Conservation (phyloP, 1,140 invertebrate species). For the Lerema accius region DNA sequence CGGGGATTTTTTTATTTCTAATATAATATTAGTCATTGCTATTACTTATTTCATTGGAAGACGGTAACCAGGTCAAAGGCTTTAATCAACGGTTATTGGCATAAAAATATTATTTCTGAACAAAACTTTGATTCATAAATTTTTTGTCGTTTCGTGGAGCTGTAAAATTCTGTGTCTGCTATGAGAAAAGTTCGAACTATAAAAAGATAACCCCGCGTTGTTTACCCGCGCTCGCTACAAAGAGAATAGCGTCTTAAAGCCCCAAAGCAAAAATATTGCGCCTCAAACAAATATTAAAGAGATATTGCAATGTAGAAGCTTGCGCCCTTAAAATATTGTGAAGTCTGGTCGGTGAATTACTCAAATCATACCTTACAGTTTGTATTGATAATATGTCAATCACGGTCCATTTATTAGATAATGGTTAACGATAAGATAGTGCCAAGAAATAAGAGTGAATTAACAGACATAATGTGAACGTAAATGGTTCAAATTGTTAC, state of each 20-base stretch:
- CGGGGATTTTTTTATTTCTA: too few relatives aligned
- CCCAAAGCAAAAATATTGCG: constrained; percentile 4
- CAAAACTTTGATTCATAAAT: not conserved
- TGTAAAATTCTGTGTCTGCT: not conserved
- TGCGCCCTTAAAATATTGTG: not conserved
- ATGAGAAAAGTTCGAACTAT: constrained; percentile 4
- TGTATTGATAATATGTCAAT: too few relatives aligned
- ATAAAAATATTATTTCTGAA: not conserved
- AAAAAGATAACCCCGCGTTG: constrained; percentile 2
- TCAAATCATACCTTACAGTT: not conserved
- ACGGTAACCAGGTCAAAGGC: too few relatives aligned
- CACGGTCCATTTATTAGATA: too few relatives aligned
- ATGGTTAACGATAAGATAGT: too few relatives aligned
- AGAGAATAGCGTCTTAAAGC: constrained; percentile 1
- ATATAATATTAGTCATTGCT: too few relatives aligned
- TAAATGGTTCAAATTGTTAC: too few relatives aligned
- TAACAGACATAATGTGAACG: too few relatives aligned
- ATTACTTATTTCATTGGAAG: too few relatives aligned
- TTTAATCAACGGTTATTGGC: too few relatives aligned
- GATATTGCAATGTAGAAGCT: not conserved
- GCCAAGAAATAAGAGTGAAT: too few relatives aligned
- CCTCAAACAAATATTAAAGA: not conserved
- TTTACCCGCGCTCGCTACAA: not conserved
- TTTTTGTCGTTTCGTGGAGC: not conserved
- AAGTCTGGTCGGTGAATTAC: not conserved